Evolutionary conservation across 2,888 invertebrate genomes (phyloP), one percentile per base, ranked within the genome.

Genomic region (Caenorhabditis sp.): DNA sequence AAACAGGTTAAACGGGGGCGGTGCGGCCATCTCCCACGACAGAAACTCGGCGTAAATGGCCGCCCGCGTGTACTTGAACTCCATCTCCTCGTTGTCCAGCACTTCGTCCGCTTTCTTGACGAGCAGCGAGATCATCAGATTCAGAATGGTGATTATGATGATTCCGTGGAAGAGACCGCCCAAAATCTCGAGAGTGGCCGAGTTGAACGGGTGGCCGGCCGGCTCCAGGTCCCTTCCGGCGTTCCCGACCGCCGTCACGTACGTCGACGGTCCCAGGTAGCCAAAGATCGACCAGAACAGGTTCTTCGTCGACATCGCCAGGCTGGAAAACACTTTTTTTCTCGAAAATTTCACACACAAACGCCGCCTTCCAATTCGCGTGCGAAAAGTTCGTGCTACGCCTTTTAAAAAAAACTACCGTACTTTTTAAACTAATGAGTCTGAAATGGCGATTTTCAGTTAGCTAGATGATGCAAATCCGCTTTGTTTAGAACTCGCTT

Each of bases 281-380:
- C 87, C 87, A 66, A 80, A 86, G 53, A 84, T 81, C 2, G 84
- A 76, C 87, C 86, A 86, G 72, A 81, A 86, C n/a, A 87, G 71
- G 32, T 65, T 74, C 15, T 77, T 72, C n/a, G 65, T 37, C 7
- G 77, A 45, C 68, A 58, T 37, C 17, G 24, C 24, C 72, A 72
- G 11, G 9, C 46, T 55, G 45, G 20, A 58, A 78, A 22, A 39
- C 7, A 26, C 8, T 9, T n/a, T 26, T 9, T 30, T n/a, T n/a
- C n/a, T n/a, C n/a, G n/a, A n/a, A n/a, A n/a, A 30, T 30, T 30
- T 5, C 30, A 30, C 30, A 30, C n/a, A n/a, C n/a, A n/a, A n/a
- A n/a, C n/a, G n/a, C n/a, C n/a, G n/a, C n/a, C n/a, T n/a, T n/a
- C n/a, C n/a, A n/a, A n/a, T n/a, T n/a, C n/a, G n/a, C n/a, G n/a